Evolutionary conservation across 1,140 invertebrate genomes (phyloP).

Genomic region (Proctacanthus coquilletti): DNA sequence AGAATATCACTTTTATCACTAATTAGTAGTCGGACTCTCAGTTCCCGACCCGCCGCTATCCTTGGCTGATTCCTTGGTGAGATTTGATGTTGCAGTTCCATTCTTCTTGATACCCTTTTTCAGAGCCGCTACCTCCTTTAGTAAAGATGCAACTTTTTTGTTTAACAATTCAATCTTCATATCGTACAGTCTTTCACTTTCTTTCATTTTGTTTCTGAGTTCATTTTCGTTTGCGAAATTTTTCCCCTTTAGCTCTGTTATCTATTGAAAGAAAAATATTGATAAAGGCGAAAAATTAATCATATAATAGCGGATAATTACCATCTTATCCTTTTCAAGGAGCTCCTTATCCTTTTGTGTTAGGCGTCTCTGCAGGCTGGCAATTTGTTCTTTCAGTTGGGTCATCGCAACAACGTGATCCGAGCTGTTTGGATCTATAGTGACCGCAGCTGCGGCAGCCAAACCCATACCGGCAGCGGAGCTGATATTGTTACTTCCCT

Average conservation of each 20-base stretch:
- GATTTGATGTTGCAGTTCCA: slow-evolving; percentile 2
- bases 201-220: slow-evolving; percentile 68
- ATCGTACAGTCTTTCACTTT: slow-evolving; percentile 62
- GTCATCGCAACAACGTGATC: slow-evolving; percentile 91
- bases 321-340: slow-evolving; percentile 81
- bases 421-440: slow-evolving; percentile 67
- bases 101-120: slow-evolving; percentile 61
- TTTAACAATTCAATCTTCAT: slow-evolving; percentile 64
- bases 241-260: slow-evolving; percentile 83
- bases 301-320: slow-evolving; percentile 27
- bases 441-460: slow-evolving; percentile 30
- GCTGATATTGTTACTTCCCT: slow-evolving; percentile 17
- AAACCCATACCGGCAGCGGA: slow-evolving; percentile 11
- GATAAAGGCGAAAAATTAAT: slow-evolving; percentile 8
- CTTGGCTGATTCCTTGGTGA: slow-evolving; percentile 30
- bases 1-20: too few relatives aligned
- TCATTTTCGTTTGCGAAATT: slow-evolving; percentile 79
- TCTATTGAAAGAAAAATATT: slow-evolving; percentile 37
- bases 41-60: slow-evolving; percentile 55
- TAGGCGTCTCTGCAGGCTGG: slow-evolving; percentile 79
- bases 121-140: slow-evolving; percentile 72
- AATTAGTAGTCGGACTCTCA: too few relatives aligned
- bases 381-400: slow-evolving; percentile 85
- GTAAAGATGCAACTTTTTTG: slow-evolving; percentile 54
- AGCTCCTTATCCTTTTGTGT: slow-evolving; percentile 71